Evolutionary conservation across 1,140 invertebrate species (phyloP), one percentile per base, ranked within the genome.

Genomic region (Drosophila mayri): DNA sequence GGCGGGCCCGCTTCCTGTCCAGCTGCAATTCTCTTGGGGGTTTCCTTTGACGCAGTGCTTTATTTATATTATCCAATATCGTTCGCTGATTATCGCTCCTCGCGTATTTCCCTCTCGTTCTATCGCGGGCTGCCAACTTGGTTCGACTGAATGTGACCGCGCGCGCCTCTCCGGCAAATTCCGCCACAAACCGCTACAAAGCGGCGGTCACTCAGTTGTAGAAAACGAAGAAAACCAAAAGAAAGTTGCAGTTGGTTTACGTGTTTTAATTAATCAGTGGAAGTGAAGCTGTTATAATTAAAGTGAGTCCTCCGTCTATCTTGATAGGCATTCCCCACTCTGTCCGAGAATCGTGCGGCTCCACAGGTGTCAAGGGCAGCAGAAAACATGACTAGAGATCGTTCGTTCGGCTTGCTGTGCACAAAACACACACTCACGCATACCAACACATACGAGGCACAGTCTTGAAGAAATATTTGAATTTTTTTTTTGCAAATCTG

Each of bases 41-140:
- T 16, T 63, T 63, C 71, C 57, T 73, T 35, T 40, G 68, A 50
- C 55, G 37, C 32, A 50, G 41, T 30, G 49, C 46, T 74, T 57
- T 73, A 60, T 72, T 72, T 72, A 74, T 74, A 73, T 66, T 72
- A 71, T 72, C 66, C 67, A 68, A 68, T 68, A 64, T 67, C 64
- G 58, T 62, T 52, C 46, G 55, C 59, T 62, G 61, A 64, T 63
- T 63, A 63, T 63, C 37, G 61, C 35, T 58, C 10, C 32, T 18
- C n/a, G 63, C n/a, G 41, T 20, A 50, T 18, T 50, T 32, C 28
- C 28, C 47, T 50, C 47, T 50, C 47, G 47, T 50, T 50, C 47
- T 50, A 7, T 12, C 10, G 25, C 28, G 47, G 47, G 10, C 47
- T 50, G 47, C 28, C 47, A 50, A 50, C 47, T 50, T 32, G 35